Conservation (phyloP, 2,888 invertebrate genomes). For the Eudasyphora cyanicolor region DNA sequence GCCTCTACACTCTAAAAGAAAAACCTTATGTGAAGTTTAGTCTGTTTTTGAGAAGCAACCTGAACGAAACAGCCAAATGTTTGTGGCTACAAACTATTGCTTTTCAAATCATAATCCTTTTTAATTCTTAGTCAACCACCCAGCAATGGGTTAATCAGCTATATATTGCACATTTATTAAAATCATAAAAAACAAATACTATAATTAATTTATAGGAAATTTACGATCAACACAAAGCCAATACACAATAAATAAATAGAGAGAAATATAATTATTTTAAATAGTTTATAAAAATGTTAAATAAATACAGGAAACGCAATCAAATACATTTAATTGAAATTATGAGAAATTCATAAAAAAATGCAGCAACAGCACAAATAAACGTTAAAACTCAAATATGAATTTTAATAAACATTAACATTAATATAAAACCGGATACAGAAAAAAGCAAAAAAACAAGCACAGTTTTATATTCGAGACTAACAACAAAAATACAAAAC, state of each 20-base stretch:
- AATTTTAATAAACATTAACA: background rate
- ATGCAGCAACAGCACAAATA: background rate
- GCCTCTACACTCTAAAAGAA: too few species aligned
- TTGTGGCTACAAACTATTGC: too few species aligned
- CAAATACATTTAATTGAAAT: constrained; percentile 18
- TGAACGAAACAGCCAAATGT: too few species aligned
- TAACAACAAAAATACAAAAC: constrained; percentile 37
- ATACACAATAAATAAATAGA: background rate
- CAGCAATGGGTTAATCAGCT: background rate
- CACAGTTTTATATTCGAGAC: background rate
- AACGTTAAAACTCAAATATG: background rate
- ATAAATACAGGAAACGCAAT: constrained; percentile 28
- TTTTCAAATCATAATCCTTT: too few species aligned
- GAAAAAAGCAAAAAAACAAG: background rate
- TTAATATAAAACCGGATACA: background rate
- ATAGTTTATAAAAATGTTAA: constrained; percentile 30
- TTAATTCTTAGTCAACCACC: too few species aligned
- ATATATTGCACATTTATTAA: background rate
- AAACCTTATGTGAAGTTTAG: too few species aligned
- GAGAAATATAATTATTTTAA: constrained; percentile 40
- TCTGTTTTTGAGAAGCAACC: too few species aligned
- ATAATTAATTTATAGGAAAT: constrained; percentile 30
- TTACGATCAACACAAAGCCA: constrained; percentile 10
- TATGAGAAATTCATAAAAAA: background rate
- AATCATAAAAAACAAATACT: constrained; percentile 28